These are phyloP conservation scores for Berghia stephanieae DNA, from an alignment of 1,140 invertebrate genomes.

Conservation along the genomic window DNA sequence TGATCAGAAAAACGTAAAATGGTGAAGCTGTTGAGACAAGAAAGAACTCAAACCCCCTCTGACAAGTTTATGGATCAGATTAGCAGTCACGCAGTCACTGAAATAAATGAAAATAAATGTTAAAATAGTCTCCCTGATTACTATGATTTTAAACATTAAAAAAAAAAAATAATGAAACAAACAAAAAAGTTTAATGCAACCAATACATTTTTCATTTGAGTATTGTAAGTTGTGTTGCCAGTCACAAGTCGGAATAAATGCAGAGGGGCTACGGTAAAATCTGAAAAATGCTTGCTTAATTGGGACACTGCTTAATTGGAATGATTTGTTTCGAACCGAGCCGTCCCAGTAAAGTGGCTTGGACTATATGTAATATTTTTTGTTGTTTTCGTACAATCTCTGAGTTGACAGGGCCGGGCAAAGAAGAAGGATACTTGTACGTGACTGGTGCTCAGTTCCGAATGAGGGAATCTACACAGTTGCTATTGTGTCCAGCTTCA, in stretches of 20 bases:
- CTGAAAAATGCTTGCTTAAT: too few species aligned
- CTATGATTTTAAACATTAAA: too few species aligned
- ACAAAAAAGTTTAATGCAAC: too few species aligned
- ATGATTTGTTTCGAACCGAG: not conserved
- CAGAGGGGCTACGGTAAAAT: too few species aligned
- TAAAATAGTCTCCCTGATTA: too few species aligned
- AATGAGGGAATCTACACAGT: constrained; percentile 26
- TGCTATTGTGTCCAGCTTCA: not conserved
- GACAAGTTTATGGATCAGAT: not conserved
- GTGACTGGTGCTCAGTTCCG: constrained; percentile 8
- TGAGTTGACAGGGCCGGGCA: constrained; percentile 14
- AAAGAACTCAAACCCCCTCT: too few species aligned
- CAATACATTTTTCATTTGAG: too few species aligned
- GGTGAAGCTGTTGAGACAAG: too few species aligned
- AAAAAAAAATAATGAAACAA: too few species aligned
- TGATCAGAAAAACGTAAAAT: too few species aligned
- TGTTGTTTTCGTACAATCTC: not conserved
- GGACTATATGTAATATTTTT: constrained; percentile 14
- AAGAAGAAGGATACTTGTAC: constrained; percentile 13
- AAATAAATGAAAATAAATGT: not conserved
- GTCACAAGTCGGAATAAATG: too few species aligned
- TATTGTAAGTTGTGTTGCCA: too few species aligned
- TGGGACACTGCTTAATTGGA: not conserved
- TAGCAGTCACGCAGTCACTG: not conserved
- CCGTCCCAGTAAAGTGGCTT: not conserved